Conservation (phyloP, 1,140 invertebrate species). For the Psix sp. region DNA sequence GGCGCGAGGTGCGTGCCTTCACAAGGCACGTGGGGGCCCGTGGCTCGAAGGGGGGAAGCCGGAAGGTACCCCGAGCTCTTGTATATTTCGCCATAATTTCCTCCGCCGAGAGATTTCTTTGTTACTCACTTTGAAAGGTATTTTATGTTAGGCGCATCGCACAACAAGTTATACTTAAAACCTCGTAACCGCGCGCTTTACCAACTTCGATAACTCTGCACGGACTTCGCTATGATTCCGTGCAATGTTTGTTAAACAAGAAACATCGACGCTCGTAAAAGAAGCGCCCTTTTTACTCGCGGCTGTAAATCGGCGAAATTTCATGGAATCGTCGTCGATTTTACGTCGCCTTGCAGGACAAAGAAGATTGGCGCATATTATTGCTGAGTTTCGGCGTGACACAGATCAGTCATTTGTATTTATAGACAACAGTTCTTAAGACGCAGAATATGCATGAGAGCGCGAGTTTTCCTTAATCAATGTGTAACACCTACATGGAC, state of each 20-base stretch:
- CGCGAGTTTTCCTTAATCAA: slow-evolving; percentile 56
- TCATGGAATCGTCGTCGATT: too few relatives aligned
- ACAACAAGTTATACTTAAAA: too few relatives aligned
- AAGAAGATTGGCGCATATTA: too few relatives aligned
- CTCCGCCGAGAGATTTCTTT: slow-evolving; percentile 32
- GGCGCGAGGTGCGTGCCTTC: slow-evolving; percentile 16
- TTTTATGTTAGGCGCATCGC: too few relatives aligned
- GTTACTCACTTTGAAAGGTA: slow-evolving; percentile 41
- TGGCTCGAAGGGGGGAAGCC: slow-evolving; percentile 37
- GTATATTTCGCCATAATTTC: slow-evolving; percentile 34
- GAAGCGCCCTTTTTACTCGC: too few relatives aligned
- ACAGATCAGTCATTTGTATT: slow-evolving; percentile 52
- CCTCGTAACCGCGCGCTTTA: too few relatives aligned
- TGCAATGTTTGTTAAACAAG: too few relatives aligned
- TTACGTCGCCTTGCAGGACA: too few relatives aligned
- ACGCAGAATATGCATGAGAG: slow-evolving; percentile 46
- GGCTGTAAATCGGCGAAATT: too few relatives aligned
- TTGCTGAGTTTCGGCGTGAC: slow-evolving; percentile 6
- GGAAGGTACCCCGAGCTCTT: slow-evolving; percentile 42
- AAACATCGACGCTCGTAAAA: too few relatives aligned
- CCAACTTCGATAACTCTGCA: too few relatives aligned
- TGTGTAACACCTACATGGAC: slow-evolving; percentile 55
- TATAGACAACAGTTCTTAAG: slow-evolving; percentile 25
- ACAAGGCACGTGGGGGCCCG: slow-evolving; percentile 49
- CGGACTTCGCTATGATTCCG: too few relatives aligned